Evolutionary conservation across 2,888 invertebrate genomes (phyloP).

Genomic region (Drosophila atripex): DNA sequence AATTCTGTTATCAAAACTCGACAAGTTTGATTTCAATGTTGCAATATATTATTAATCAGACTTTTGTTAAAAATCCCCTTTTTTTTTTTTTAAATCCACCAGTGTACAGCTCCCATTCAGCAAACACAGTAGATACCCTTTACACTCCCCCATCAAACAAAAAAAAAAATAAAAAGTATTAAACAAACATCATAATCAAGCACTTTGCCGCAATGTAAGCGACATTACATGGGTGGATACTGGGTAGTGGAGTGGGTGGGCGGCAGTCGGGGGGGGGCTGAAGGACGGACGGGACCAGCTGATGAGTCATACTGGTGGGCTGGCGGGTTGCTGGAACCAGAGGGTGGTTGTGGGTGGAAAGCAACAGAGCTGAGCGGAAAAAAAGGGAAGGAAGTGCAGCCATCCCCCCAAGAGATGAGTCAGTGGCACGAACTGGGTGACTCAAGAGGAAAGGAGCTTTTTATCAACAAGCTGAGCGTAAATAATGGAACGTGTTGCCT

Average conservation of each 20-base stretch:
- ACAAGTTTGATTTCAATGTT: too few relatives aligned
- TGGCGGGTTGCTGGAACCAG: too few relatives aligned
- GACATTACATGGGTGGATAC: constrained; percentile 31
- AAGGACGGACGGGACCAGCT: constrained; percentile 37
- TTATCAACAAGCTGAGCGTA: constrained; percentile 52
- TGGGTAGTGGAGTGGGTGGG: too few relatives aligned
- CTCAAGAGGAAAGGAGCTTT: constrained; percentile 48
- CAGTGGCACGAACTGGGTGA: constrained; percentile 35
- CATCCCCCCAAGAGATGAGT: constrained; percentile 45
- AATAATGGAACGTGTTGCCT: constrained; percentile 65
- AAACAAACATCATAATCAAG: constrained; percentile 70
- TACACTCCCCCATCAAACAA: constrained; percentile 48
- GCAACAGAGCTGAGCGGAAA: constrained; percentile 16
- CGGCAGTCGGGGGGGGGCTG: background rate
- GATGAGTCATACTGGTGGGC: constrained; percentile 48
- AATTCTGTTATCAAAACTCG: too few relatives aligned
- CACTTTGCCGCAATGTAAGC: constrained; percentile 59
- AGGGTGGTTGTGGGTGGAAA: constrained; percentile 25
- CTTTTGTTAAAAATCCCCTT: background rate
- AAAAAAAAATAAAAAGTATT: constrained; percentile 36
- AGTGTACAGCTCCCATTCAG: constrained; percentile 39
- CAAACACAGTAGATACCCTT: constrained; percentile 16
- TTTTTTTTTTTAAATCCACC: constrained; percentile 14
- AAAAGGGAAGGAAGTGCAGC: constrained; percentile 10
- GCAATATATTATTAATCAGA: too few relatives aligned